Percentiles rank a stretch among this genome's conserved stretches.
phyloP scores from a whole-genome alignment of 2,113 vertebrate species.

The Benitochromis conjunctus region DNA sequence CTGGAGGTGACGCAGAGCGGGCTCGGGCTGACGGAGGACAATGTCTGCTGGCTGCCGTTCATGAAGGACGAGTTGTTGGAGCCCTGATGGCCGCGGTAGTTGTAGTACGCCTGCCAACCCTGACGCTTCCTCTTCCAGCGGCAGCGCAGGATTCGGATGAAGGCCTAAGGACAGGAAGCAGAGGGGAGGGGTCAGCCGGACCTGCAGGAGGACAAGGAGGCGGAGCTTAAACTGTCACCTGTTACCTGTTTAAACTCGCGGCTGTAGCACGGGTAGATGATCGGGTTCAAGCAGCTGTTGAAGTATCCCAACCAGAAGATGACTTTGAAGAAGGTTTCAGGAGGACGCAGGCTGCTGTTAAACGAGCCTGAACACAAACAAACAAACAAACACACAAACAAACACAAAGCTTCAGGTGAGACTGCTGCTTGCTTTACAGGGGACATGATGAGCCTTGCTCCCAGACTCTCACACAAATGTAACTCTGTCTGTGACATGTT shows the following conservation, averaged over 20 bases:
- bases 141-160: constrained; percentile 59
- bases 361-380: constrained; percentile 42
- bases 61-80: constrained; percentile 48
- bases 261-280: constrained; percentile 66
- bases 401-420: neutral
- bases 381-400: neutral
- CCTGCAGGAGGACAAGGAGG: neutral
- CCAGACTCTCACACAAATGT: neutral
- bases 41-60: constrained; percentile 51
- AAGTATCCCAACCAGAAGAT: constrained; percentile 67
- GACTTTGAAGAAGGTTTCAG: constrained; percentile 53
- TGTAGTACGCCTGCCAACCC: constrained; percentile 44
- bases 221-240: neutral
- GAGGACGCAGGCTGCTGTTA: constrained; percentile 44
- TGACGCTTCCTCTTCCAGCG: constrained; percentile 42
- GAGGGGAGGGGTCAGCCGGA: neutral
- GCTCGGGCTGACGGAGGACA: constrained; percentile 38
- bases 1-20: constrained; percentile 13
- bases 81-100: constrained; percentile 38
- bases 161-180: constrained; percentile 28
- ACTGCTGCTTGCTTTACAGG: neutral
- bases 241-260: constrained; percentile 64
- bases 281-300: constrained; percentile 67
- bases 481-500: neutral
- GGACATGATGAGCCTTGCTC: neutral